phyloP scores from a whole-genome alignment of 53 echinoderm and acorn worm species.

The Stichopus horrens region DNA sequence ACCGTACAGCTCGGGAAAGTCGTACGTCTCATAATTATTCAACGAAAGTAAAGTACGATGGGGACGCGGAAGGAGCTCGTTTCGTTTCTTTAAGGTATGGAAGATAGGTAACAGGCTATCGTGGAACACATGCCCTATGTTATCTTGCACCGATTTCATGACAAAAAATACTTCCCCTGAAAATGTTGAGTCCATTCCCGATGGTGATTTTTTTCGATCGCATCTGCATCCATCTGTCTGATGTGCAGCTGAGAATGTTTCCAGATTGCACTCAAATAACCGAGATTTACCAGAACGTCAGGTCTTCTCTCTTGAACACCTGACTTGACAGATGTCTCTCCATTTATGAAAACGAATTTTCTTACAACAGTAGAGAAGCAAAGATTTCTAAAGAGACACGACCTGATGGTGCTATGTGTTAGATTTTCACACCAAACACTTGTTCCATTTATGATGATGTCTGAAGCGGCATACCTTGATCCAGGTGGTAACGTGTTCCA shows the following conservation, averaged over 20 bases:
- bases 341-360: not conserved
- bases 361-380: not conserved
- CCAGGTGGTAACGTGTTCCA: too few relatives aligned
- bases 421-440: not conserved
- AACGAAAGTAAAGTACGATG: not conserved
- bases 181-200: too few relatives aligned
- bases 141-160: not conserved
- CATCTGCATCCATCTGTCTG: too few relatives aligned
- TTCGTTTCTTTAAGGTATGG: not conserved
- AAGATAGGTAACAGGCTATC: not conserved
- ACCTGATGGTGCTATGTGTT: not conserved
- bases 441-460: not conserved
- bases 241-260: not conserved
- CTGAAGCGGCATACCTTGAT: not conserved
- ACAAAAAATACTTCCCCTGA: not conserved
- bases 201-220: too few relatives aligned
- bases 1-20: not conserved
- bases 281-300: too few relatives aligned
- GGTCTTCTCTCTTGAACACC: not conserved
- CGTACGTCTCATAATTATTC: not conserved
- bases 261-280: not conserved
- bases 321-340: not conserved
- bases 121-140: constrained; percentile 18
- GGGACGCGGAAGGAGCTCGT: not conserved
- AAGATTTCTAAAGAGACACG: constrained; percentile 7